Percentiles rank a stretch among this genome's conserved stretches.
Conservation (phyloP, 2,888 invertebrate species). For the Drosophila anomelani region DNA sequence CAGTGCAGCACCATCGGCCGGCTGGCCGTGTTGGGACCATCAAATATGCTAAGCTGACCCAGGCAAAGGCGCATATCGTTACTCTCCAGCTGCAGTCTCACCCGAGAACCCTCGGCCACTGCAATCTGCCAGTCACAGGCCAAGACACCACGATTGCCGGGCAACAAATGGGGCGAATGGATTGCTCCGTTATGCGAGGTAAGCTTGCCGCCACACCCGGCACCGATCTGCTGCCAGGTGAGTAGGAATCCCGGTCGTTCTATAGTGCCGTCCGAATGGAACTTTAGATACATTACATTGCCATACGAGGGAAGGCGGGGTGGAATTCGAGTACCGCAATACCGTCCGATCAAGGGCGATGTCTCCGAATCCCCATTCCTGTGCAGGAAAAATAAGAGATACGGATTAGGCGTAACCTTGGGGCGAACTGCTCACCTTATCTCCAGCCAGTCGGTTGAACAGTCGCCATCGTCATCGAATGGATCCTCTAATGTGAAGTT, state of each 20-base stretch:
- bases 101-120: slow-evolving; percentile 89
- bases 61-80: slow-evolving; percentile 86
- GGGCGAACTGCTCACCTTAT: slow-evolving; percentile 86
- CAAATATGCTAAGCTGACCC: slow-evolving; percentile 84
- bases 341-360: slow-evolving; percentile 92
- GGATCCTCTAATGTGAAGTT: slow-evolving; percentile 88
- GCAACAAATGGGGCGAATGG: slow-evolving; percentile 91
- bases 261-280: slow-evolving; percentile 89
- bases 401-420: background rate
- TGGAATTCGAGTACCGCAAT: slow-evolving; percentile 89
- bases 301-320: slow-evolving; percentile 89
- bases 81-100: slow-evolving; percentile 89
- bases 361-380: slow-evolving; percentile 90
- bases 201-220: slow-evolving; percentile 93
- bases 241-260: slow-evolving; percentile 89
- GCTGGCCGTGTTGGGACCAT: slow-evolving; percentile 69
- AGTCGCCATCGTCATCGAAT: slow-evolving; percentile 73
- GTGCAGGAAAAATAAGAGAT: background rate
- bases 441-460: slow-evolving; percentile 89
- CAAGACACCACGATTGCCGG: slow-evolving; percentile 88
- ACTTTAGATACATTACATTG: slow-evolving; percentile 90
- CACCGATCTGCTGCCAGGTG: slow-evolving; percentile 88
- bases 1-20: slow-evolving; percentile 64
- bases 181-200: slow-evolving; percentile 90
- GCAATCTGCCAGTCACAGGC: slow-evolving; percentile 93